Base-by-base conservation (phyloP, 1,140 invertebrate species). In the Hycleus cichorii region DNA sequence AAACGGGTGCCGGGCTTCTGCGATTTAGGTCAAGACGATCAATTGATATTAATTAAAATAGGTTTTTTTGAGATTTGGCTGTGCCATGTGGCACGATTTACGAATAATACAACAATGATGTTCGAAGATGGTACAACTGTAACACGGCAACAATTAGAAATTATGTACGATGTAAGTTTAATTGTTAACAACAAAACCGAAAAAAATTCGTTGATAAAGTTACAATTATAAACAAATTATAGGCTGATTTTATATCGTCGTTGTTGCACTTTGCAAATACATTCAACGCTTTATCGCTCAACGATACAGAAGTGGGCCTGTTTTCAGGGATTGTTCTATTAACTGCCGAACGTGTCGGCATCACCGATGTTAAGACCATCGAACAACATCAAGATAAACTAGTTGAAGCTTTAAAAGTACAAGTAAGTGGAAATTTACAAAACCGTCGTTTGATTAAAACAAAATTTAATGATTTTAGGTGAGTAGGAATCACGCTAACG, bases 21-120 rank as follows among this genome's bases (percentile, higher is more conserved):
- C 67, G 84, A 87, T 49, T 80, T 96, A 49, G 84, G 86, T 18
- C 93, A 95, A 76, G 92, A 95, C 67, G 93, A 95, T 76, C 93
- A 97, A 75, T 79, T 97, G 50, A 94, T 95, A 63, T 81, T 97
- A 42, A 94, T 96, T 66, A 96, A 98, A 79, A 83, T 91, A 65
- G 94, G 93, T 39, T 97, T 97, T 79, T 95, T 97, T 74, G 95
- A 98, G 77, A 85, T 97, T 48, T 97, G 95, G 95, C 78, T 97
- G 52, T 87, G 89, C 48, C 86, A 95, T 63, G 87, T 93, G 50
- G 82, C 91, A 0, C 83, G 88, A 49, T 83, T 95, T 74, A 88
- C 92, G n/a, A 81, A 83, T 3, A 86, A 92, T 56, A 80, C 83
- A 55, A 83, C 84, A 50, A 78, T 97, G 68, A 90, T 92, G n/a